Evolutionary conservation across 2,888 invertebrate species (phyloP), one percentile per base, ranked within the genome.

Genomic region (Lasioglossum villosulum): DNA sequence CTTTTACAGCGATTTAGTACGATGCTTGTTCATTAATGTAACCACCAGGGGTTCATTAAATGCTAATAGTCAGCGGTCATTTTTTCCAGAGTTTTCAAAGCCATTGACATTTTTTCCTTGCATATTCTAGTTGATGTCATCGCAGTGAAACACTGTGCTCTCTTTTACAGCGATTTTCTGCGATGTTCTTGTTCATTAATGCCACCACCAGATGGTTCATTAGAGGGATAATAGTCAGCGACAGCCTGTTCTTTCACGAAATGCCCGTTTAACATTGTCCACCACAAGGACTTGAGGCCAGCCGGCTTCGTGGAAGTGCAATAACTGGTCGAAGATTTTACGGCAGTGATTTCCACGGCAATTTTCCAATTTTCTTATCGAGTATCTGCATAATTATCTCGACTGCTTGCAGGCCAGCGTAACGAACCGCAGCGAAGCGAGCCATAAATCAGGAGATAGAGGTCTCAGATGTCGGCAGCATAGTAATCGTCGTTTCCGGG

Each of bases 361-460:
- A 81, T 72, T 81, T 59, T 77, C 78, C 81, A 52, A 66, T 82
- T 78, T 79, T 14, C 56, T 59, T 59, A 30, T 19, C 37, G 27
- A 63, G 23, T 5, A 66, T 30, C 39, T 19, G 30, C 27, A 63
- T 39, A 27, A 63, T 71, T 75, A 30, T 27, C 45, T 39, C 45
- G 8, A 8, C 37, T 14, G 59, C 1, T 14, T 27, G 4, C 14
- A 14, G n/a, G 16, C 1, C 8, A 19, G 8, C 34, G n/a, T 27
- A 16, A 66, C 23, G n/a, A 16, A 16, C 45, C 3, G 52, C 77
- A 27, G 4, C 10, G 52, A 75, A 80, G 30, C n/a, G 76, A 70
- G 56, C 19, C 39, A 14, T 70, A 74, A 71, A 79, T 27, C 27
- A 2, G 4, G 12, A 27, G 73, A 42, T 39, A 23, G 39, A n/a